phyloP scores from a whole-genome alignment of 2,113 vertebrate genomes.

The Corythornis madagascariensis region DNA sequence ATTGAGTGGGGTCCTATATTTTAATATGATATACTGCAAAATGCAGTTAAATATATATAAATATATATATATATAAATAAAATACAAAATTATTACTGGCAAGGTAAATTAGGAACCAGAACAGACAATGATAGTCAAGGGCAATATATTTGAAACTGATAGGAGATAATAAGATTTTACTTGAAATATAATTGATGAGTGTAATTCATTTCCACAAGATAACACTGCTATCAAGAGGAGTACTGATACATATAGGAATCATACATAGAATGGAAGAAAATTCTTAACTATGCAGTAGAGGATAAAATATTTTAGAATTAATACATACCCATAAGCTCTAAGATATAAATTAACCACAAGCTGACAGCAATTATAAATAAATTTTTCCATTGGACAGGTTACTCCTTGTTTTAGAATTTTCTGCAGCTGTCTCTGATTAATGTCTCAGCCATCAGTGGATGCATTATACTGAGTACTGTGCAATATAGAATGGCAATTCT shows the following conservation, averaged over 20 bases:
- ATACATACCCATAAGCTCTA: background rate
- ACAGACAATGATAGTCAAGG: background rate
- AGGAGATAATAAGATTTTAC: background rate
- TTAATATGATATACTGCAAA: background rate
- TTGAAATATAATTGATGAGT: background rate
- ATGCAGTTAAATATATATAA: background rate
- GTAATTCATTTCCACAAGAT: background rate
- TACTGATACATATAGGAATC: background rate
- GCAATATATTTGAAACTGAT: background rate
- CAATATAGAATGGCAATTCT: background rate
- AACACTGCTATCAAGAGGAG: background rate
- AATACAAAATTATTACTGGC: background rate
- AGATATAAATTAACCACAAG: background rate
- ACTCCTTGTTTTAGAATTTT: background rate
- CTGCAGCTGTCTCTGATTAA: background rate
- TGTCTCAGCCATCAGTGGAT: background rate
- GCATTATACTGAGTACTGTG: background rate
- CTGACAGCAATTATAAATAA: background rate
- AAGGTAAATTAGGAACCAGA: background rate
- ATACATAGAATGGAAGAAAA: background rate
- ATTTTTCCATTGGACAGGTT: background rate
- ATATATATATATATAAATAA: background rate
- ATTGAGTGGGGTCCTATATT: background rate
- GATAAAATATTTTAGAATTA: background rate
- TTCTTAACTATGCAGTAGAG: background rate